Evolutionary conservation across 1,140 invertebrate species (phyloP), one percentile per base, ranked within the genome.

Genomic region (Penaeus japonicus): DNA sequence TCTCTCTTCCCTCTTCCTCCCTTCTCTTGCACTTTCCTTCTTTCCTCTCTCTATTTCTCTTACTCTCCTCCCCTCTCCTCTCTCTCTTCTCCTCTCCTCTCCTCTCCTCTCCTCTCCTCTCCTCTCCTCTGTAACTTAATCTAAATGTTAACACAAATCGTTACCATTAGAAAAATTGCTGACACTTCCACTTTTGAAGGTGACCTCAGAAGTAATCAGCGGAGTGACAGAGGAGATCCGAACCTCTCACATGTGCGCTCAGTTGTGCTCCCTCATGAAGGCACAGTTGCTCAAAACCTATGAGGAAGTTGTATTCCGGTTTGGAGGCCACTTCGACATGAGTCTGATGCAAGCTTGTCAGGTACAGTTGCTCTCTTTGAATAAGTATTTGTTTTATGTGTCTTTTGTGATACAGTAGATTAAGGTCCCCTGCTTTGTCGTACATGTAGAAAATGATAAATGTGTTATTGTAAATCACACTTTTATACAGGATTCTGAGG

Each of bases 211-310:
- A 53, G 39, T 47, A 24, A 4, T 62, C 55, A 87, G 85, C 73
- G 85, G 85, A 55, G 93, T 95, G 4, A 83, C 57, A 78, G 86
- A 87, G 57, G 89, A 83, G 85, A 85, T 91, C 79, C 89, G 82
- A 32, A 89, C 80, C 89, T 92, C 94, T 89, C 92, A 95, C 91
- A 95, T 96, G 18, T 96, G 95, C 92, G 95, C 95, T 62, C 95
- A 95, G 90, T 93, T 96, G 30, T 96, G 96, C 92, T 94, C 95
- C 2, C 92, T 96, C 35, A 95, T 97, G 82, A 95, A 96, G 91
- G 94, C 94, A 24, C 96, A 96, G 91, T 93, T 97, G 75, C 93
- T 95, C 4, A 95, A 96, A 87, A 96, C 96, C 12, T 95, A 96
- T 57, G 93, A 94, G 24, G 94, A 95, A 91, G 94, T 96, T 10